Conservation (phyloP, 1,140 invertebrate species). For the Helicoverpa armigera region DNA sequence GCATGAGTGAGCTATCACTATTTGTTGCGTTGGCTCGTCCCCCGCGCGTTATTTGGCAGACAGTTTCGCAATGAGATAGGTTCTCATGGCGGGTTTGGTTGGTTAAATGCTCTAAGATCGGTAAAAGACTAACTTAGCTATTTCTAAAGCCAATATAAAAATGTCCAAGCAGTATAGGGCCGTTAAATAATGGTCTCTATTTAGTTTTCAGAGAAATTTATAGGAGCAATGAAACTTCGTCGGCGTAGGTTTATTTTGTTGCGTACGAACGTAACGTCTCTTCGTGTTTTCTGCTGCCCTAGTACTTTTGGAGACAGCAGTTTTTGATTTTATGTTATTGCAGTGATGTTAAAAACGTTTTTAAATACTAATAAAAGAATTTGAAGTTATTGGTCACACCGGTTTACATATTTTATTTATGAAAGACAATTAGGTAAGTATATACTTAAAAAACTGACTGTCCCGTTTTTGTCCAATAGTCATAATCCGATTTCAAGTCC, state of each 20-base stretch:
- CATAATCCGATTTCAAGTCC: too few relatives aligned
- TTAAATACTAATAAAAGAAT: too few relatives aligned
- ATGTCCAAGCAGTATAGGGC: conserved; percentile 14
- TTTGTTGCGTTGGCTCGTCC: too few relatives aligned
- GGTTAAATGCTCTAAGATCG: not conserved
- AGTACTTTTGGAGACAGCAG: conserved; percentile 19
- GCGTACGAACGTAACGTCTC: conserved; percentile 18
- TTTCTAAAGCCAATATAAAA: conserved; percentile 21
- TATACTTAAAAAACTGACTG: too few relatives aligned
- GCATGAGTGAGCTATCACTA: too few relatives aligned
- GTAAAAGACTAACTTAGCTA: not conserved
- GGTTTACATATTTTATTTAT: too few relatives aligned
- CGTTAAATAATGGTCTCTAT: conserved; percentile 34
- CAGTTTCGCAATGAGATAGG: too few relatives aligned
- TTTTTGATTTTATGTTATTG: not conserved
- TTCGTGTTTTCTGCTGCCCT: conserved; percentile 9
- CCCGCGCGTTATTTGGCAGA: too few relatives aligned
- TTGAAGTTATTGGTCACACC: too few relatives aligned
- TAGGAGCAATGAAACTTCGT: conserved; percentile 31
- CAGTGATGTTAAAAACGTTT: not conserved
- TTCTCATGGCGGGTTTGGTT: too few relatives aligned
- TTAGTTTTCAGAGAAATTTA: conserved; percentile 39
- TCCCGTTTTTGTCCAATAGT: too few relatives aligned
- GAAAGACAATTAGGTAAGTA: too few relatives aligned
- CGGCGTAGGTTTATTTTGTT: conserved; percentile 15